phyloP scores from a whole-genome alignment of 1,140 invertebrate species.

The Eumaeus atala region DNA sequence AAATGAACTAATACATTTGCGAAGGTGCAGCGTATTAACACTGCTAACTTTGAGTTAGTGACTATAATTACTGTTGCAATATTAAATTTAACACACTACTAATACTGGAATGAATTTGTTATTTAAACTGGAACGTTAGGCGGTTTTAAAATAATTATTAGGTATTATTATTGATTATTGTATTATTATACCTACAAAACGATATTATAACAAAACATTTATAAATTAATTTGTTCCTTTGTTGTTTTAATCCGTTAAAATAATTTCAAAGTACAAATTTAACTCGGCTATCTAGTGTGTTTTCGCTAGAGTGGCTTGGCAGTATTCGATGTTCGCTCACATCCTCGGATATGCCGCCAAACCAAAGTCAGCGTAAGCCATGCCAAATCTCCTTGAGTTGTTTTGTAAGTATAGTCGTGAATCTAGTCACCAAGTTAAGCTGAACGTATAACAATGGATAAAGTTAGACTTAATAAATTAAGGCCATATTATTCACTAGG shows the following conservation, averaged over 20 bases:
- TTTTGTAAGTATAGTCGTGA: conserved; percentile 39
- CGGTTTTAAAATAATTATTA: too few species aligned
- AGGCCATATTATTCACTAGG: too few species aligned
- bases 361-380: conserved; percentile 51
- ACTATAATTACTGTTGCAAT: too few species aligned
- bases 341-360: conserved; percentile 34
- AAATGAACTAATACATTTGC: too few species aligned
- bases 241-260: neutral
- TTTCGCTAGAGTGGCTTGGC: conserved; percentile 42
- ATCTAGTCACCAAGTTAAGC: conserved; percentile 33
- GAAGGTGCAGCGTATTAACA: too few species aligned
- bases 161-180: too few species aligned
- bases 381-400: conserved; percentile 61
- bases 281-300: conserved; percentile 23
- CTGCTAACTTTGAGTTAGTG: too few species aligned
- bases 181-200: too few species aligned
- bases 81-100: too few species aligned
- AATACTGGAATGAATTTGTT: too few species aligned
- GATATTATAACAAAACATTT: neutral
- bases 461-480: conserved; percentile 28
- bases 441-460: conserved; percentile 31
- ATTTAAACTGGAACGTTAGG: too few species aligned
- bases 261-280: conserved; percentile 8
- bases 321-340: conserved; percentile 34
- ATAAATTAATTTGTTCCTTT: too few species aligned